Conservation (phyloP, 2,797 vertebrate species). For the Catamblyrhynchus diadema region DNA sequence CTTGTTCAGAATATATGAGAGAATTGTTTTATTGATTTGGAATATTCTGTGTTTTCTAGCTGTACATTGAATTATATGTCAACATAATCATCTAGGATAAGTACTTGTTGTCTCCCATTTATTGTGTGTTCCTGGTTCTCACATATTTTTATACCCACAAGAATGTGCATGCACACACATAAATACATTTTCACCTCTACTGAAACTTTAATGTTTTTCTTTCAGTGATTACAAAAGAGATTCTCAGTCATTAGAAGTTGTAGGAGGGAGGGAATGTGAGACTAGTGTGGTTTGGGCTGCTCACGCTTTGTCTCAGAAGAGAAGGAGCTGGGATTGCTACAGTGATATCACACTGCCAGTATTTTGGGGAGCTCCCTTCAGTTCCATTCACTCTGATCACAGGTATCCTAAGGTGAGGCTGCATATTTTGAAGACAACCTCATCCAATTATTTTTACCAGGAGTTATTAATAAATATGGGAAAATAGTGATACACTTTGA, state of each 20-base stretch:
- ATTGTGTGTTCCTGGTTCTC: not conserved
- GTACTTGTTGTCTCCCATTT: not conserved
- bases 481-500: not conserved
- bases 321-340: not conserved
- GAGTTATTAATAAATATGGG: not conserved
- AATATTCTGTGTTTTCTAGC: conserved; percentile 51
- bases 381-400: not conserved
- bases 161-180: not conserved
- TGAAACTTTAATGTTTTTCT: not conserved
- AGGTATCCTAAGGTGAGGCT: not conserved
- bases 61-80: not conserved
- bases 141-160: not conserved
- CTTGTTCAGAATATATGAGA: conserved; percentile 41
- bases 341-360: not conserved
- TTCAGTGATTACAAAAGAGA: not conserved
- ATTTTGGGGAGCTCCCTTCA: not conserved
- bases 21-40: conserved; percentile 40
- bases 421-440: not conserved
- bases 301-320: not conserved
- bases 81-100: conserved; percentile 6
- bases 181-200: not conserved
- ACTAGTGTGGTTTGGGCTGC: not conserved
- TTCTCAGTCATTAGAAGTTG: not conserved
- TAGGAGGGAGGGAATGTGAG: not conserved
- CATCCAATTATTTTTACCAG: not conserved